These are phyloP conservation scores for Colletes collaris DNA, from an alignment of 2,888 invertebrate genomes.

Conservation along the genomic window DNA sequence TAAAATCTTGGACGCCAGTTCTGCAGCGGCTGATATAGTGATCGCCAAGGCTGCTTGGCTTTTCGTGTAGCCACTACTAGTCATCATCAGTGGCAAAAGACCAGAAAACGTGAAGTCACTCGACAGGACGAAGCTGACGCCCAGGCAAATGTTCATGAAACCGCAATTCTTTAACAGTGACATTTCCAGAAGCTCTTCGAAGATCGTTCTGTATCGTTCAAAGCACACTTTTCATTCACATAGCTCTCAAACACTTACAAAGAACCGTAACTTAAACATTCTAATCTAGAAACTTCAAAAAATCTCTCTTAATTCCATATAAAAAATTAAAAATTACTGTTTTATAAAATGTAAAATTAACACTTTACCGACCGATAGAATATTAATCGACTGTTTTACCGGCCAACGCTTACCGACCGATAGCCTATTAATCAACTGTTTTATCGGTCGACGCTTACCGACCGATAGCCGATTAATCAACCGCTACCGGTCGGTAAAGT, in stretches of 20 bases:
- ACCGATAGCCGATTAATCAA: no score
- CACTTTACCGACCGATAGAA: no score
- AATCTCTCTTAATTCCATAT: no score
- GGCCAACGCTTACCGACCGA: no score
- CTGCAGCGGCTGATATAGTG: constrained; percentile 88
- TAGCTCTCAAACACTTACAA: no score
- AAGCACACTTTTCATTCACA: constrained; percentile 7
- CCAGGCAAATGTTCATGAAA: constrained; percentile 87
- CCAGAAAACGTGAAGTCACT: constrained; percentile 89
- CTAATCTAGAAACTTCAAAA: no score
- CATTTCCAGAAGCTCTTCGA: constrained; percentile 76
- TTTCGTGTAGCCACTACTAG: constrained; percentile 85
- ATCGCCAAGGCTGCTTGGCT: constrained; percentile 88
- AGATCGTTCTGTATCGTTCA: constrained; percentile 48
- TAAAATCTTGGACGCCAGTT: constrained; percentile 87
- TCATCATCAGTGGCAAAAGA: constrained; percentile 87
- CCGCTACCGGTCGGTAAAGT: no score
- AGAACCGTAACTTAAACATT: neutral
- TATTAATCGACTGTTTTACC: no score
- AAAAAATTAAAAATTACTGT: no score
- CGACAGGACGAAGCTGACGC: constrained; percentile 88
- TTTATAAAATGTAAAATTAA: no score
- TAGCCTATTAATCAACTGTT: no score
- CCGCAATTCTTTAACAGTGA: constrained; percentile 76
- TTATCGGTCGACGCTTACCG: no score